Evolutionary conservation across 2,113 vertebrate genomes (phyloP).

Genomic region (Hyperoodon ampullatus): DNA sequence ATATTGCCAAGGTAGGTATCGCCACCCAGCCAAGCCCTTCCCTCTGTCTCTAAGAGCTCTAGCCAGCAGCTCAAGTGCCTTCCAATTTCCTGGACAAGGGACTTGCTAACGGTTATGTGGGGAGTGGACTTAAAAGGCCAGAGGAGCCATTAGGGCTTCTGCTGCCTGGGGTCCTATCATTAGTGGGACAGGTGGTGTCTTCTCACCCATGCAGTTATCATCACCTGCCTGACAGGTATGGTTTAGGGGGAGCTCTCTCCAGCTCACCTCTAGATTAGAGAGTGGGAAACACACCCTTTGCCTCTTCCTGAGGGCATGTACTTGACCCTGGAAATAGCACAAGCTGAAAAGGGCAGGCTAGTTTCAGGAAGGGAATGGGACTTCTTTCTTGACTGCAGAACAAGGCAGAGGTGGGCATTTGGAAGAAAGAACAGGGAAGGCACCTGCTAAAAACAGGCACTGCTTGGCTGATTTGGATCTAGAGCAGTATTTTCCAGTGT

Average conservation of each 20-base stretch:
- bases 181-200: not conserved
- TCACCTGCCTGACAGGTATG: not conserved
- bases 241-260: not conserved
- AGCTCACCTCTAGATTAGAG: not conserved
- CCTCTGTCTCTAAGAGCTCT: not conserved
- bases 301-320: not conserved
- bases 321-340: not conserved
- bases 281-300: not conserved
- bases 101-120: not conserved
- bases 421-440: not conserved
- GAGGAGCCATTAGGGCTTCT: not conserved
- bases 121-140: not conserved
- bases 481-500: not conserved
- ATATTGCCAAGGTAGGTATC: not conserved
- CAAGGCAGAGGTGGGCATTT: not conserved
- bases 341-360: not conserved
- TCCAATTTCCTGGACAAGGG: slow-evolving; percentile 16
- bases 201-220: not conserved
- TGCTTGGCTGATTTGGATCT: not conserved
- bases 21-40: not conserved
- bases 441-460: no score
- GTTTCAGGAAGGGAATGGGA: not conserved
- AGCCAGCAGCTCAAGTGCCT: not conserved
- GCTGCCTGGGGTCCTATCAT: not conserved
- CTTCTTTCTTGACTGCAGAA: not conserved